These are phyloP conservation scores for Egretta garzetta DNA, from an alignment of 2,113 vertebrate genomes.

Conservation along the genomic window DNA sequence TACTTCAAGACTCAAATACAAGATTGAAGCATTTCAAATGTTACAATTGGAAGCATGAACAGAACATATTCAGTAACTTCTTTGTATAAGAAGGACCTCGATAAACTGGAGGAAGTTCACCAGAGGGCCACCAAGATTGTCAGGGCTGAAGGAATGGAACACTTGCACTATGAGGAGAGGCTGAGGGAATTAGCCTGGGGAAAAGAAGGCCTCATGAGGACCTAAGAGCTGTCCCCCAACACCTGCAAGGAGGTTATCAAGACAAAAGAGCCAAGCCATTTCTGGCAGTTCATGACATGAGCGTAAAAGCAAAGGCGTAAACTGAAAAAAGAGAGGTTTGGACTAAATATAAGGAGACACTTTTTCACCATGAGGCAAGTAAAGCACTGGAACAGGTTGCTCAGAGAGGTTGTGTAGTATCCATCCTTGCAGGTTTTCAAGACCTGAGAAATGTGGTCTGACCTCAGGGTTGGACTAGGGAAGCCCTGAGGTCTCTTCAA, in stretches of 20 bases:
- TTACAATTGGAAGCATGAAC: not conserved
- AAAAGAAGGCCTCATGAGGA: not conserved
- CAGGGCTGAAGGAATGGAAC: not conserved
- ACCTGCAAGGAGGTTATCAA: not conserved
- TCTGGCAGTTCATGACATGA: not conserved
- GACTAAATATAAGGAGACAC: not conserved
- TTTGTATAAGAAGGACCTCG: not conserved
- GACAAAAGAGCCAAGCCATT: not conserved
- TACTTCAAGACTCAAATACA: not conserved
- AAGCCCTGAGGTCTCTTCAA: not conserved
- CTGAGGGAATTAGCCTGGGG: not conserved
- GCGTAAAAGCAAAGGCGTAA: not conserved
- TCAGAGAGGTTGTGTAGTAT: not conserved
- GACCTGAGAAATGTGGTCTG: accelerated
- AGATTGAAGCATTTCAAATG: not conserved
- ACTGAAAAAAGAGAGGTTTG: not conserved
- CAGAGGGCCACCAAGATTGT: not conserved
- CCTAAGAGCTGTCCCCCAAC: not conserved
- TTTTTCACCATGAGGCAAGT: not conserved
- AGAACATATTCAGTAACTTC: not conserved
- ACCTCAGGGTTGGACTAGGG: not conserved
- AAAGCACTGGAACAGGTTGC: not conserved
- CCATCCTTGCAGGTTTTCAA: not conserved
- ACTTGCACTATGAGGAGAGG: not conserved
- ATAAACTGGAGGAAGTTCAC: not conserved